Evolutionary conservation across 2,888 invertebrate genomes (phyloP).

Genomic region (Penaeus monodon): DNA sequence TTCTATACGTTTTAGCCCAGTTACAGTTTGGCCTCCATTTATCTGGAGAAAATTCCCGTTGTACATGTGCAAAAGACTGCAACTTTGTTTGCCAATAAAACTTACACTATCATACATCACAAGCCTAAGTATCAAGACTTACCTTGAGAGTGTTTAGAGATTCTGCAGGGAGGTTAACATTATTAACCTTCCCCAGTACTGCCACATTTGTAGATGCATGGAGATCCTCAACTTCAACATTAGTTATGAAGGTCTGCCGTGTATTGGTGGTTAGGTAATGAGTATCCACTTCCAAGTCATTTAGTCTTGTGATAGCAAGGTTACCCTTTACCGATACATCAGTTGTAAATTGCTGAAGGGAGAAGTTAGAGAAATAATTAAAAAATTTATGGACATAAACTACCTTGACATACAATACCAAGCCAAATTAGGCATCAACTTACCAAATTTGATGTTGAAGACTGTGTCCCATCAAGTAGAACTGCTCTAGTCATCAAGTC

Average conservation of each 20-base stretch:
- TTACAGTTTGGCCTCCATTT: constrained; percentile 24
- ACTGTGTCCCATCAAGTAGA: constrained; percentile 17
- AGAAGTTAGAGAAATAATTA: too few species aligned
- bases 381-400: too few species aligned
- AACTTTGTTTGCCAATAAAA: too few species aligned
- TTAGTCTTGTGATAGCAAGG: constrained; percentile 5
- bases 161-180: constrained; percentile 5
- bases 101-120: too few species aligned
- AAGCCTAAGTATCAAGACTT: not conserved
- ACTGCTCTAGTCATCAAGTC: not conserved
- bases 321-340: constrained; percentile 10
- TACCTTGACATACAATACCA: not conserved
- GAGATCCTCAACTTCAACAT: not conserved
- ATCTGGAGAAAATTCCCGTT: not conserved
- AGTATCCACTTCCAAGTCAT: not conserved
- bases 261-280: constrained; percentile 33
- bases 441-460: constrained; percentile 17
- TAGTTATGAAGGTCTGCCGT: not conserved
- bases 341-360: constrained; percentile 15
- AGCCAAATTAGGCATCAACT: not conserved
- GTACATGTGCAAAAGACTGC: too few species aligned
- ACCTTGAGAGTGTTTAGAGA: constrained; percentile 15
- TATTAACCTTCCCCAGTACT: constrained; percentile 23
- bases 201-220: constrained; percentile 3
- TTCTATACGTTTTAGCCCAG: not conserved